Percentiles rank a stretch among this genome's conserved stretches.
phyloP scores from a whole-genome alignment of 2,797 vertebrate genomes.

The Falco columbarius region DNA sequence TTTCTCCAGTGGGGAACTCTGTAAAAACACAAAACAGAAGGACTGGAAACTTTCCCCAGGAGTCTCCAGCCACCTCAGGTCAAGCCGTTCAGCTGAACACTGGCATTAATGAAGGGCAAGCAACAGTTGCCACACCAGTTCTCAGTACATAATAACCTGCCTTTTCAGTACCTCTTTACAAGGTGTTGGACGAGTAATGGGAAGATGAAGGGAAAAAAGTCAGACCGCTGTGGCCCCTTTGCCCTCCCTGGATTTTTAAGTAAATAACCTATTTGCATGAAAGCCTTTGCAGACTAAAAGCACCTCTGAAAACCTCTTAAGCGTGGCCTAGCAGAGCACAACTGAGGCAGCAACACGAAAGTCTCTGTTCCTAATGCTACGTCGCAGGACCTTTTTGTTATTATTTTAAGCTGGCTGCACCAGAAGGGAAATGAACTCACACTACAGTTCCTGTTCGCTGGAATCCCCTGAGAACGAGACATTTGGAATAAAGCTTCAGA shows the following conservation, averaged over 20 bases:
- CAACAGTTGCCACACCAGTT: conserved; percentile 54
- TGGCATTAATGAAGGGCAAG: background rate
- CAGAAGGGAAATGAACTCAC: conserved; percentile 36
- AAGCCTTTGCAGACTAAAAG: background rate
- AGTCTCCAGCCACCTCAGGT: conserved; percentile 46
- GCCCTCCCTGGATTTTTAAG: background rate
- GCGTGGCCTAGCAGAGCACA: background rate
- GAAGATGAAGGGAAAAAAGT: background rate
- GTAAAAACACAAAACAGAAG: background rate
- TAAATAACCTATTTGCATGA: background rate
- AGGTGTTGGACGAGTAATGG: background rate
- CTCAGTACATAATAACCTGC: background rate
- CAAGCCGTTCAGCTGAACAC: background rate
- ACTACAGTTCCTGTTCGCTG: conserved; percentile 20
- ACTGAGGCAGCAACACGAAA: background rate
- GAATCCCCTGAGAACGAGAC: background rate
- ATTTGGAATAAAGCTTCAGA: background rate
- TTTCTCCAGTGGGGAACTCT: conserved; percentile 16
- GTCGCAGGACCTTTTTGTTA: background rate
- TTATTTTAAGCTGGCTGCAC: background rate
- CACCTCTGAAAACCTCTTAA: background rate
- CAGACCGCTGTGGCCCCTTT: background rate
- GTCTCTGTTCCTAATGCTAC: background rate
- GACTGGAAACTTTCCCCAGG: conserved; percentile 16
- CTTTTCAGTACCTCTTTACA: background rate